Conservation (phyloP, 2,797 vertebrate genomes). For the Enteromius treurensis region DNA sequence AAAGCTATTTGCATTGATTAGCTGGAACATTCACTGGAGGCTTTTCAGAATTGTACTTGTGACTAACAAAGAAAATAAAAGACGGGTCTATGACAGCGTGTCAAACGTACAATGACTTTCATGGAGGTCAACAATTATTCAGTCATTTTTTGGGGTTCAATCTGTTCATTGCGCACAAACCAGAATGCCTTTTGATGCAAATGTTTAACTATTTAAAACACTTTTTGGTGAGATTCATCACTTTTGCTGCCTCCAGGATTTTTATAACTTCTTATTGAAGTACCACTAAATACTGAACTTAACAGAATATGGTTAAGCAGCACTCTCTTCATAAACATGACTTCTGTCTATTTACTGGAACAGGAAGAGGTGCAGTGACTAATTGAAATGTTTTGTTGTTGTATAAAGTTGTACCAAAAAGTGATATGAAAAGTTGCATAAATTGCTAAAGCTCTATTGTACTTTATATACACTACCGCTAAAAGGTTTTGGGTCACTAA, state of each 20-base stretch:
- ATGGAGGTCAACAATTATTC: background rate
- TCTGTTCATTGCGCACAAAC: background rate
- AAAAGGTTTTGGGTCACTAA: no score
- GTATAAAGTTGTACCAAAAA: background rate
- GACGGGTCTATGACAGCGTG: slow-evolving; percentile 10
- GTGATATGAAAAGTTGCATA: no score
- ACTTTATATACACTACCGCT: no score
- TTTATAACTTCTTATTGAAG: background rate
- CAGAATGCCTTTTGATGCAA: background rate
- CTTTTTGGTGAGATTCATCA: background rate
- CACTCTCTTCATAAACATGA: background rate
- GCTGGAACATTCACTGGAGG: slow-evolving; percentile 8
- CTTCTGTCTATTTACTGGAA: background rate
- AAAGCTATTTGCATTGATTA: slow-evolving; percentile 30
- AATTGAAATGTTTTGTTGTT: background rate
- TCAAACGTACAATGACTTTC: slow-evolving; percentile 15
- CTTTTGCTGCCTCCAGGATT: background rate
- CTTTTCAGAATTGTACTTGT: background rate
- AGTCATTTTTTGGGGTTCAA: background rate
- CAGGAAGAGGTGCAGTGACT: background rate
- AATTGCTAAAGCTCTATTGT: no score
- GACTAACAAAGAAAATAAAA: slow-evolving; percentile 11
- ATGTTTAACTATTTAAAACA: background rate
- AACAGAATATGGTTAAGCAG: background rate
- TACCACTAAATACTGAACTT: background rate